Evolutionary conservation across 2,113 vertebrate genomes (phyloP).

Genomic region (Theristicus caerulescens): DNA sequence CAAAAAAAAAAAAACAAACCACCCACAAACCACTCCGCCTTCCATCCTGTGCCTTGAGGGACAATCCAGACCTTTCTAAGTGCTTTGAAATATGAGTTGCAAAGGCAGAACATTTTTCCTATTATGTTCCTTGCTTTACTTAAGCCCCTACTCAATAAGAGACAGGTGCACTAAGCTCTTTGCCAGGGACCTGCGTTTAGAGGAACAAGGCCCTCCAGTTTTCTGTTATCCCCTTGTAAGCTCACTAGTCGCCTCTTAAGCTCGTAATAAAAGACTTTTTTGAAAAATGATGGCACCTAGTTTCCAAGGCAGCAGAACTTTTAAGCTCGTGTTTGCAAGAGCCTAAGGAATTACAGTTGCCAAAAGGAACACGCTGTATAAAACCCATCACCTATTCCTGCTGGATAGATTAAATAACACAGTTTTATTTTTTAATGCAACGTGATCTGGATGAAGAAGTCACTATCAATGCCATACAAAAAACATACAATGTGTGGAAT

Average conservation of each 20-base stretch:
- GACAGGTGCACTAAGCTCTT: slow-evolving; percentile 53
- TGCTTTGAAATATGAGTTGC: slow-evolving; percentile 41
- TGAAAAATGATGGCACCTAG: slow-evolving; percentile 38
- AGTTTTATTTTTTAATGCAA: background rate
- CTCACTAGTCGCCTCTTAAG: background rate
- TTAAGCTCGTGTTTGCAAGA: background rate
- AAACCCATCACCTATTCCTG: slow-evolving; percentile 4
- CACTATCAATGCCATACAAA: background rate
- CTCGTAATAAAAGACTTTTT: background rate
- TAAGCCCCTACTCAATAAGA: slow-evolving; percentile 12
- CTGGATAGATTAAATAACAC: background rate
- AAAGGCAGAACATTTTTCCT: slow-evolving; percentile 12
- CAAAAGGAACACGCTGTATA: background rate
- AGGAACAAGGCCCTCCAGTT: slow-evolving; percentile 25
- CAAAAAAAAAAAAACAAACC: background rate
- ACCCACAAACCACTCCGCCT: background rate
- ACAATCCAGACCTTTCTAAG: background rate
- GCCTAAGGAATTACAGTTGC: background rate
- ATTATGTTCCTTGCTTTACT: background rate
- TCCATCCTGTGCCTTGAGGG: background rate
- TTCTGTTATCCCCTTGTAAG: background rate
- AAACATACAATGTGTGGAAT: background rate
- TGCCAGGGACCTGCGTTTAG: background rate
- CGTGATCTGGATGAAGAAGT: background rate
- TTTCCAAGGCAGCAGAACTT: slow-evolving; percentile 49